Conservation (phyloP, 2,888 invertebrate species). For the Meteorus colon region DNA sequence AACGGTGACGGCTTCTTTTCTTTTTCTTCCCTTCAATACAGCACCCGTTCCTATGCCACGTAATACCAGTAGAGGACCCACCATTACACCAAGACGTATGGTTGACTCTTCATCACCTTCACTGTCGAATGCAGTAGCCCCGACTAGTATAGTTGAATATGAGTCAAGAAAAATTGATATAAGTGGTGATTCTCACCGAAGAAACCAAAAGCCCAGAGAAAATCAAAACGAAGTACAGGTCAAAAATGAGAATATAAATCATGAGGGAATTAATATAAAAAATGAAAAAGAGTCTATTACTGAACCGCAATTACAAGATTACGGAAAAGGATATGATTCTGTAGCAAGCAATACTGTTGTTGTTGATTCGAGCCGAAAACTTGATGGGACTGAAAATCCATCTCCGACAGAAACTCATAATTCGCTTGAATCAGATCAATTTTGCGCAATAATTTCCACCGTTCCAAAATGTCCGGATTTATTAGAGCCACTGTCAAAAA, state of each 20-base stretch:
- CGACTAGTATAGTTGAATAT: not conserved
- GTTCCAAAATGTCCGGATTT: slow-evolving; percentile 64
- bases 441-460: slow-evolving; percentile 63
- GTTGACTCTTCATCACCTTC: slow-evolving; percentile 44
- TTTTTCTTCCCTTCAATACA: slow-evolving; percentile 47
- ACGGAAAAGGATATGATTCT: not conserved
- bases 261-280: not conserved
- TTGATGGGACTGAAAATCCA: not conserved
- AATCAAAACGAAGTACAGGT: not conserved
- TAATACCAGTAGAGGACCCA: slow-evolving; percentile 48
- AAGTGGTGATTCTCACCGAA: not conserved
- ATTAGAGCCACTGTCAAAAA: not conserved
- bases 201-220: not conserved
- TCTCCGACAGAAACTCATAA: not conserved
- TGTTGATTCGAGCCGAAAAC: not conserved
- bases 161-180: not conserved
- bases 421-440: slow-evolving; percentile 34
- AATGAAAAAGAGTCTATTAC: not conserved
- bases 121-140: slow-evolving; percentile 37
- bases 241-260: not conserved
- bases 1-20: slow-evolving; percentile 56
- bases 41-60: slow-evolving; percentile 65
- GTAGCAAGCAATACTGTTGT: slow-evolving; percentile 1
- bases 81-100: slow-evolving; percentile 45
- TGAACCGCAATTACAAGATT: not conserved